A percentile compares a stretch with the other conserved stretches of the same genome.
phyloP scores from a whole-genome alignment of 2,797 vertebrate genomes.

The Pristis pectinata region DNA sequence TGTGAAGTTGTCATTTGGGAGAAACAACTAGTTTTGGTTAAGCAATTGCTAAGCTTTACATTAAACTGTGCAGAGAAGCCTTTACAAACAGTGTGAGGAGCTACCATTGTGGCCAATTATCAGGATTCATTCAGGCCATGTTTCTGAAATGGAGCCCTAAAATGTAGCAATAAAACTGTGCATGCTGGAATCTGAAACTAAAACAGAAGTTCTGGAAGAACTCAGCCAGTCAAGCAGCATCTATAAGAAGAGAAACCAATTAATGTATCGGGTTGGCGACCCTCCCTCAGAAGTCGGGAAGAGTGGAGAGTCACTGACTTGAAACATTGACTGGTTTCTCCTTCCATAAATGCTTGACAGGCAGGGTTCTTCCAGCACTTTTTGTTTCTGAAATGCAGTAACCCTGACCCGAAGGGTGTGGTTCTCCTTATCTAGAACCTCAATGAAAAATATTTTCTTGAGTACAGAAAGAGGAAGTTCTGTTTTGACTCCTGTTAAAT shows the following conservation, averaged over 20 bases:
- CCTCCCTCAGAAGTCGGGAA: too few relatives aligned
- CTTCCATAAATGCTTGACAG: too few relatives aligned
- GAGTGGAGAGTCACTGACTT: too few relatives aligned
- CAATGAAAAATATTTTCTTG: neutral
- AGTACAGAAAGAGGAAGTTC: neutral
- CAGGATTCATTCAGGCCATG: neutral
- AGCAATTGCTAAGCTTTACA: neutral
- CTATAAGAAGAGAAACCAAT: too few relatives aligned
- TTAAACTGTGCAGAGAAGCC: neutral
- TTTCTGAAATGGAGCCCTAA: neutral
- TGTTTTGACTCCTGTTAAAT: neutral
- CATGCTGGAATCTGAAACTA: too few relatives aligned
- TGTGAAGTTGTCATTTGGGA: neutral
- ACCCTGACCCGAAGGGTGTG: too few relatives aligned
- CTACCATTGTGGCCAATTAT: neutral
- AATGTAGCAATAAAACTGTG: too few relatives aligned
- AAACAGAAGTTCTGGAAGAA: too few relatives aligned
- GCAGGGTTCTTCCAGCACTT: too few relatives aligned
- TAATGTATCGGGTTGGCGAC: too few relatives aligned
- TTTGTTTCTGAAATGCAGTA: neutral
- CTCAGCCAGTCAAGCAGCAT: too few relatives aligned
- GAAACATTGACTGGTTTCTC: too few relatives aligned
- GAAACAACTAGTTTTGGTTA: neutral
- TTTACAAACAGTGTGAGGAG: neutral
- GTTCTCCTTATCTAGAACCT: neutral